Evolutionary conservation across 2,888 invertebrate species (phyloP), one percentile per base, ranked within the genome.

Genomic region (Eremobia ochroleuca): DNA sequence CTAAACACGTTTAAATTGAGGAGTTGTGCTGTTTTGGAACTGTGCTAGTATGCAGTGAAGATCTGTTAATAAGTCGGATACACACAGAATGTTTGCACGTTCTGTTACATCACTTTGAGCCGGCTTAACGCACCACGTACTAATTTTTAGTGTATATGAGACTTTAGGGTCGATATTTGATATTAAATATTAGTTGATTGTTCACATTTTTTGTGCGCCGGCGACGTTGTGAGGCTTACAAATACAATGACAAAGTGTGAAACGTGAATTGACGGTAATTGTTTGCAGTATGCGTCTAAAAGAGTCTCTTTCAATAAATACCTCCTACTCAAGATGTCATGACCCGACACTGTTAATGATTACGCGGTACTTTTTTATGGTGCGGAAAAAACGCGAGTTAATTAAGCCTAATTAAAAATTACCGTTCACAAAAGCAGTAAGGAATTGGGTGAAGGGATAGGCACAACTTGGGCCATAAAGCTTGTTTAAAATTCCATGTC

Each of bases 51-150:
- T 82, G 78, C 92, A 92, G 93, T 95, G 94, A 95, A 92, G 95
- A 95, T 93, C 93, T 95, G 96, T 96, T 96, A 96, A 96, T 96
- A 95, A 95, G 94, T 91, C 91, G 86, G 90, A 92, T 93, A 96
- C 94, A 96, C 96, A 96, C 87, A 82, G 89, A 86, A 74, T 96
- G 96, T 96, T 96, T 96, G 95, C 94, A 91, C 91, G 92, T 92
- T 93, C 94, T 90, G 94, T 96, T 96, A 96, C 95, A 95, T 95
- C 95, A 95, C 92, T 95, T 96, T 94, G 94, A 93, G 94, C 91
- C 93, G 94, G 93, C 94, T 95, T 96, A 95, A 95, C 95, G 94
- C 93, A 93, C 94, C 89, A 92, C 92, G 93, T 94, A 93, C 94
- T 95, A 96, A 96, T 96, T 95, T 96, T 94, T 94, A 94, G 95